Conservation (phyloP, 2,797 vertebrate genomes). For the Ciconia nigra region DNA sequence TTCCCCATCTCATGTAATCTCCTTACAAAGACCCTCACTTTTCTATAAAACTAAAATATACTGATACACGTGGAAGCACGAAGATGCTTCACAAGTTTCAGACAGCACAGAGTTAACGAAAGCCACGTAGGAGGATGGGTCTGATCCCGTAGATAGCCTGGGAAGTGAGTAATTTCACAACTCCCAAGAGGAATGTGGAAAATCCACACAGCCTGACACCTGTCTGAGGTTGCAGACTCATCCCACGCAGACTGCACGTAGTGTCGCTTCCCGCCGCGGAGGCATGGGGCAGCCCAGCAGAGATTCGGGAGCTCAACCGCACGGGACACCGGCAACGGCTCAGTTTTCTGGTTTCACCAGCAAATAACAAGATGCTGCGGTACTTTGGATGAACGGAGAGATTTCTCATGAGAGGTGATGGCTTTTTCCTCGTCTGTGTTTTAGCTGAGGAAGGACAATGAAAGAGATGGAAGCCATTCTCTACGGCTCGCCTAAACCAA, state of each 20-base stretch:
- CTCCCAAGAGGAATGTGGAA: conserved; percentile 26
- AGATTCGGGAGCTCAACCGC: not conserved
- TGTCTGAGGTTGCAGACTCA: not conserved
- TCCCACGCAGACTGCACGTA: not conserved
- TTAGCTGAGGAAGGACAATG: not conserved
- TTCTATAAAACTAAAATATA: too few relatives aligned
- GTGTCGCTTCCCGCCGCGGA: not conserved
- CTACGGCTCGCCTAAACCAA: not conserved
- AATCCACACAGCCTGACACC: not conserved
- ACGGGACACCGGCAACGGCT: not conserved
- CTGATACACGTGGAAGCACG: rapidly evolving
- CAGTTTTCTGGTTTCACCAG: not conserved
- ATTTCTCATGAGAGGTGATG: not conserved
- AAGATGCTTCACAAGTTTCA: not conserved
- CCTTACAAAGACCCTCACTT: not conserved
- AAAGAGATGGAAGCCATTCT: not conserved
- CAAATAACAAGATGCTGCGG: not conserved
- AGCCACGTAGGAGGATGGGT: not conserved
- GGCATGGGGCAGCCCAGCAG: not conserved
- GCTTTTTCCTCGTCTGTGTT: not conserved
- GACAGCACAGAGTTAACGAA: not conserved
- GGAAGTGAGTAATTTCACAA: conserved; percentile 4
- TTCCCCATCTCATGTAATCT: too few relatives aligned
- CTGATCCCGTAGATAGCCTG: not conserved
- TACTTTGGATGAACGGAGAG: not conserved